Evolutionary conservation across 2,797 vertebrate species (phyloP), one percentile per base, ranked within the genome.

Genomic region (Diceros bicornis): DNA sequence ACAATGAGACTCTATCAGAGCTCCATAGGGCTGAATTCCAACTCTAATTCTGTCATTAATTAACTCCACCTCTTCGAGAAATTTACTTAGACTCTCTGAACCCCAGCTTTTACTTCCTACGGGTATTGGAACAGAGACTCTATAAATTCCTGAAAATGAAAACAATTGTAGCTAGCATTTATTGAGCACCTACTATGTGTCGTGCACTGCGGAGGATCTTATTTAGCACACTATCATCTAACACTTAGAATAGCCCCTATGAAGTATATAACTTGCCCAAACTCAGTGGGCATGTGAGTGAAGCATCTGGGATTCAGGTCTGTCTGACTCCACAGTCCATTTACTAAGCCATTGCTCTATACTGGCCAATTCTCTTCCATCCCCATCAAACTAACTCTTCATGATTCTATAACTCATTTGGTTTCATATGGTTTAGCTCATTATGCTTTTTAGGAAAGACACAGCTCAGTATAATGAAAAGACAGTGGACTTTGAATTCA

Each of bases 111-210:
- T 75, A 69, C 32, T 87, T 86, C n/a, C 27, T 77, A 59, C 72
- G 34, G 0, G n/a, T 88, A 5, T 91, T 84, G 71, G 20, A 91
- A 88, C 23, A 79, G 41, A 71, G 37, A 62, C 29, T 74, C 50
- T 89, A 95, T 52, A 91, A 68, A 77, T 72, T 69, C 14, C 34
- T 79, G 44, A 85, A 95, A 75, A 89, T 61, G 4, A 57, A 94
- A 89, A 74, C 12, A 62, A 77, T 34, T 37, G 16, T 29, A 96
- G 50, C 44, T 62, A 95, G 32, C 20, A 77, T 50, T 90, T 92
- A 74, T 87, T 61, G 25, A 78, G 34, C 8, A 62, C 29, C 91
- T 86, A 52, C 11, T 82, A 29, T 44, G 3, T 23, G 20, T n/a
- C 59, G 91, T 18, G 52, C 20, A 74, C 50, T 27, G 72, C 34